These are phyloP conservation scores for Heliconius cydno DNA, from an alignment of 2,888 invertebrate genomes.

Conservation along the genomic window DNA sequence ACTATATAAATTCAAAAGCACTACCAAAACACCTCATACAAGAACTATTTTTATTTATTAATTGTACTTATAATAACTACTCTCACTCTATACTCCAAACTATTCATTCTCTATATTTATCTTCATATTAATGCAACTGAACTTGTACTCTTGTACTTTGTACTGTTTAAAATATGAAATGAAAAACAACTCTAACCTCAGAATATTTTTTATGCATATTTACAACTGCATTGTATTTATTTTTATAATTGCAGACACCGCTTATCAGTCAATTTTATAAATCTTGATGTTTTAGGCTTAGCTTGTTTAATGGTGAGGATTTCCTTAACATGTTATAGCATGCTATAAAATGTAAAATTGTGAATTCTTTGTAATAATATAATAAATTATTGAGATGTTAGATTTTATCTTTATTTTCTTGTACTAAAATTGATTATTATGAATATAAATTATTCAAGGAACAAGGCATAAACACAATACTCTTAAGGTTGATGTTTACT, in stretches of 20 bases:
- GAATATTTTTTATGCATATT: slow-evolving; percentile 16
- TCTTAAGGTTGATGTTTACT: neutral
- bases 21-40: neutral
- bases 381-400: slow-evolving; percentile 68
- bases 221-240: neutral
- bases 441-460: neutral
- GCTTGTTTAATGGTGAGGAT: slow-evolving; percentile 45
- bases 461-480: neutral
- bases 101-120: neutral
- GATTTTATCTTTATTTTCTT: slow-evolving; percentile 46
- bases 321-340: slow-evolving; percentile 53
- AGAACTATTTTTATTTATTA: neutral
- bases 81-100: neutral
- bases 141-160: neutral
- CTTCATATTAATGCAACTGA: neutral
- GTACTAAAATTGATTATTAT: slow-evolving; percentile 8
- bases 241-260: slow-evolving; percentile 2
- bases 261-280: slow-evolving; percentile 21
- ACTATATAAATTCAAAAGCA: neutral
- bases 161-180: neutral
- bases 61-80: slow-evolving; percentile 8
- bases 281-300: slow-evolving; percentile 52
- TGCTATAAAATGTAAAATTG: slow-evolving; percentile 58
- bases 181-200: neutral
- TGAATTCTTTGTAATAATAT: slow-evolving; percentile 58